Evolutionary conservation across 2,797 vertebrate species (phyloP).

Genomic region (Cyprinodon diabolis): DNA sequence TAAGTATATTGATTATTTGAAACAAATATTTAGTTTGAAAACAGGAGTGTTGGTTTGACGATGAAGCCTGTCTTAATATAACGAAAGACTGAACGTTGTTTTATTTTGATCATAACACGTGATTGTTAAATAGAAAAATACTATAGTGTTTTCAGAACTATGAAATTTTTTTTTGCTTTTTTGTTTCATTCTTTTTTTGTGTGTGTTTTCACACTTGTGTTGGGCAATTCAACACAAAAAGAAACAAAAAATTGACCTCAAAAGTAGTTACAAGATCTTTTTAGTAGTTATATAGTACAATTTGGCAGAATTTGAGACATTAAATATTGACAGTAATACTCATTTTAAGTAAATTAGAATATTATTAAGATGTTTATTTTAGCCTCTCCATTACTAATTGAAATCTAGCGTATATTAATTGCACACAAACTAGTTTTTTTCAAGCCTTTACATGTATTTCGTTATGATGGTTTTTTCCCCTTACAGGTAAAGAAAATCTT

Average conservation of each 20-base stretch:
- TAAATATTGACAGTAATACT: too few species aligned
- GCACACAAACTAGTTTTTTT: too few species aligned
- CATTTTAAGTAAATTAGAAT: too few species aligned
- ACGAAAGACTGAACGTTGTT: background rate
- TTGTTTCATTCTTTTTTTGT: background rate
- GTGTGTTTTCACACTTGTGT: too few species aligned
- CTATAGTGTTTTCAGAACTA: background rate
- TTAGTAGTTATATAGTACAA: background rate
- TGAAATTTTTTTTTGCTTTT: background rate
- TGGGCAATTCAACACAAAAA: too few species aligned
- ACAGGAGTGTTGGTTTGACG: background rate
- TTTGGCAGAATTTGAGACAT: background rate
- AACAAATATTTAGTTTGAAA: slow-evolving; percentile 13
- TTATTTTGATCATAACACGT: background rate
- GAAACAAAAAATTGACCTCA: background rate
- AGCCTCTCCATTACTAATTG: too few species aligned
- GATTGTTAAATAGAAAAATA: background rate
- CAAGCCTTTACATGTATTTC: too few species aligned
- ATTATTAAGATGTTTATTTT: too few species aligned
- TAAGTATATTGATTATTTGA: slow-evolving; percentile 23
- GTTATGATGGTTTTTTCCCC: too few species aligned
- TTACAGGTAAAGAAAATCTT: too few species aligned
- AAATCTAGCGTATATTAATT: too few species aligned
- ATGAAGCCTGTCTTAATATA: background rate
- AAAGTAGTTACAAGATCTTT: background rate